Conservation (phyloP, 2,888 invertebrate genomes). For the Eurytoma californica region DNA sequence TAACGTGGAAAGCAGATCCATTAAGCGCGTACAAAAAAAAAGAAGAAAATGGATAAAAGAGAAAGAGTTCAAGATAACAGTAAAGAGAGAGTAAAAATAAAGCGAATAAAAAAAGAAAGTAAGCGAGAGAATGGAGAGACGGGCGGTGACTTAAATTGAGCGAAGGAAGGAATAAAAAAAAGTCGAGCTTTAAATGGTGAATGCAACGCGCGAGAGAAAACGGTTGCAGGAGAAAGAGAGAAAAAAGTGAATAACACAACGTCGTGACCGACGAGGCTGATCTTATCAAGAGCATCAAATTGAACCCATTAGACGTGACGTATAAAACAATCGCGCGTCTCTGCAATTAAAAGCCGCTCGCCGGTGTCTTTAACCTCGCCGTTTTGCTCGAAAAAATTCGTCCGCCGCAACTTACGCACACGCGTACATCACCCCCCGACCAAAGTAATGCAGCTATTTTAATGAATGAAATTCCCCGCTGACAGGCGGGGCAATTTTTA, state of each 20-base stretch:
- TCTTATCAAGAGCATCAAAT: constrained; percentile 43
- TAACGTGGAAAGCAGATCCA: not conserved
- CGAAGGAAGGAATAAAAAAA: too few relatives aligned
- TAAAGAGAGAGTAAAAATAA: not conserved
- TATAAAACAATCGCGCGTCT: constrained; percentile 51
- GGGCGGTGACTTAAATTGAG: too few relatives aligned
- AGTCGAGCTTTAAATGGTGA: too few relatives aligned
- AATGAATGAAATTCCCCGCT: constrained; percentile 16
- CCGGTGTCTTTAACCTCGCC: constrained; percentile 2
- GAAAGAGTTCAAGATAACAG: not conserved
- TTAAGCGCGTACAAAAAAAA: not conserved
- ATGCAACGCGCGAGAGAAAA: not conserved
- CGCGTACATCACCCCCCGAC: not conserved
- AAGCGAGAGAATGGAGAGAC: not conserved
- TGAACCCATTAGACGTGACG: constrained; percentile 45
- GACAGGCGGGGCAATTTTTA: constrained; percentile 14
- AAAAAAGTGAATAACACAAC: constrained; percentile 9
- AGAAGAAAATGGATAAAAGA: not conserved
- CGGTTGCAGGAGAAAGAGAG: not conserved
- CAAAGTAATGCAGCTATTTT: constrained; percentile 20
- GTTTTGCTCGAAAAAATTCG: constrained; percentile 15
- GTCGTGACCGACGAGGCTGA: constrained; percentile 34
- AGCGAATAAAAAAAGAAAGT: not conserved
- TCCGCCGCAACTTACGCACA: not conserved
- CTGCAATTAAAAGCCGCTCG: constrained; percentile 55